These are phyloP conservation scores for Sarcophaga subvicina DNA, from an alignment of 2,888 invertebrate species.

Conservation along the genomic window DNA sequence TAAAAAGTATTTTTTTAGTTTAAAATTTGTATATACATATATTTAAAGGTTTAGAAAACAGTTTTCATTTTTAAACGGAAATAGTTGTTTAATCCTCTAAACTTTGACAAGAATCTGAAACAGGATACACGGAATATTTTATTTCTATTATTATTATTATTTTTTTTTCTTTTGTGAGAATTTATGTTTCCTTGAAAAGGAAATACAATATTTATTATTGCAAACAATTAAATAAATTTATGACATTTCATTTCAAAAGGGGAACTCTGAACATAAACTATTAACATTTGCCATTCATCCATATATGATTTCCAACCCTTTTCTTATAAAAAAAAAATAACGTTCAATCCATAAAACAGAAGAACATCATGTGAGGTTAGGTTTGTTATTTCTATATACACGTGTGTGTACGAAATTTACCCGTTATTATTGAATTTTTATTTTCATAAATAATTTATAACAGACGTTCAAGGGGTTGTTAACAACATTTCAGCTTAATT, in stretches of 20 bases:
- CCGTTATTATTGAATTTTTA: conserved; percentile 62
- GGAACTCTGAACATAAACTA: conserved; percentile 20
- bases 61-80: not conserved
- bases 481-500: conserved; percentile 43
- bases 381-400: conserved; percentile 18
- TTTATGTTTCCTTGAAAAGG: conserved; percentile 41
- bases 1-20: too few relatives aligned
- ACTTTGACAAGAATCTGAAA: not conserved
- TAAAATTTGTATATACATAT: too few relatives aligned
- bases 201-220: conserved; percentile 59
- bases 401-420: not conserved
- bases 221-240: conserved; percentile 58
- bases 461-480: conserved; percentile 63
- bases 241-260: conserved; percentile 33
- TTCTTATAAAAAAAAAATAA: conserved; percentile 24
- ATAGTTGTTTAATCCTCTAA: not conserved
- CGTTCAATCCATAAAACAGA: conserved; percentile 14
- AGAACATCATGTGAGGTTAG: conserved; percentile 44
- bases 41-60: too few relatives aligned
- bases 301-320: conserved; percentile 48
- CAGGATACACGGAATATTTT: too few relatives aligned
- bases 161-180: not conserved
- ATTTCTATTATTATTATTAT: too few relatives aligned
- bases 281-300: not conserved
- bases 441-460: conserved; percentile 62